Conservation (phyloP, 2,797 vertebrate species). For the Hafferia zeledoni region DNA sequence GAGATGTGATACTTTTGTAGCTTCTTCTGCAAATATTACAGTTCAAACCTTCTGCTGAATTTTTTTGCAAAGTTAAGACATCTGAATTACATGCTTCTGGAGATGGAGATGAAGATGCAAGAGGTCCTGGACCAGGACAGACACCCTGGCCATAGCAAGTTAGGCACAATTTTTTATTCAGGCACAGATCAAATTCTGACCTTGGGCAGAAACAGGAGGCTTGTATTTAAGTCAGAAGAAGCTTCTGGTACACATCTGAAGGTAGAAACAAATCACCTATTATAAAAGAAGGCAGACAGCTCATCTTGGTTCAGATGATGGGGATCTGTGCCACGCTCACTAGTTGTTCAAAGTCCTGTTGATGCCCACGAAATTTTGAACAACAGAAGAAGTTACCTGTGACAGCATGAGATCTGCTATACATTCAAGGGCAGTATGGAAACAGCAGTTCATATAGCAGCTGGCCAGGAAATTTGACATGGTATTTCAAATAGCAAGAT, state of each 20-base stretch:
- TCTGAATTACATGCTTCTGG: neutral
- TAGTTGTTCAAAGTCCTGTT: neutral
- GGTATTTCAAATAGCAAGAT: neutral
- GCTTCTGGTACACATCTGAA: neutral
- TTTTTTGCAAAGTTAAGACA: neutral
- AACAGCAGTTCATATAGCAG: neutral
- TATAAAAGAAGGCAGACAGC: neutral
- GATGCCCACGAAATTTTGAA: neutral
- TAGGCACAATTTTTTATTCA: neutral
- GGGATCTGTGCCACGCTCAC: neutral
- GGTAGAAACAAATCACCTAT: neutral
- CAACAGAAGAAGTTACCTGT: neutral
- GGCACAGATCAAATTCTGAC: neutral
- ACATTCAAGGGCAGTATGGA: neutral
- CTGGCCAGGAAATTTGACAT: neutral
- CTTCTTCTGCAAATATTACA: neutral
- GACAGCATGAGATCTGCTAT: neutral
- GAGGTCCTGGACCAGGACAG: neutral
- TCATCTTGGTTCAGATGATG: neutral
- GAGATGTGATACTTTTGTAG: neutral
- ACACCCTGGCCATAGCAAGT: no score
- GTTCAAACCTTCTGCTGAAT: neutral
- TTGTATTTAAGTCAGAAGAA: neutral
- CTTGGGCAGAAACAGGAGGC: neutral
- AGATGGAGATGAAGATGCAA: neutral